Evolutionary conservation across 2,113 vertebrate species (phyloP).

Genomic region (Ciconia maguari): DNA sequence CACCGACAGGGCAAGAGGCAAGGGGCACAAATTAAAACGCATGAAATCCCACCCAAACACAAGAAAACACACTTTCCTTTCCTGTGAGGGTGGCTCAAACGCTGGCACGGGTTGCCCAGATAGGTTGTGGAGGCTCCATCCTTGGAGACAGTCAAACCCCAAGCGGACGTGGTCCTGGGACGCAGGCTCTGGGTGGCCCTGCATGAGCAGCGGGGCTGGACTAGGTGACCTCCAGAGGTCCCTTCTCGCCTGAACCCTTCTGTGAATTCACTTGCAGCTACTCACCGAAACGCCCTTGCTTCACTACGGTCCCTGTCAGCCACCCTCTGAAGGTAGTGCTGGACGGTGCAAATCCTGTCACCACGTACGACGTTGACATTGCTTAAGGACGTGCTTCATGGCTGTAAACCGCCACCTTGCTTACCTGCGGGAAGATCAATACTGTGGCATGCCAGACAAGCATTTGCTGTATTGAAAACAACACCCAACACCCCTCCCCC

Average conservation of each 20-base stretch:
- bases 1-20: background rate
- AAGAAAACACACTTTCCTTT: too few species aligned
- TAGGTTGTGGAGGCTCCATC: background rate
- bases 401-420: too few species aligned
- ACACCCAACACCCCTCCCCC: background rate
- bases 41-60: background rate
- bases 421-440: background rate
- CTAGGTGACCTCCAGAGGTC: background rate
- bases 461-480: background rate
- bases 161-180: background rate
- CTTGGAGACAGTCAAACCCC: too few species aligned
- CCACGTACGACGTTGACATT: too few species aligned
- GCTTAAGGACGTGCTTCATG: background rate
- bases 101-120: background rate
- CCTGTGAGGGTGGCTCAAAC: too few species aligned
- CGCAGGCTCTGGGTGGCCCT: background rate
- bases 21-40: too few species aligned
- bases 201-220: too few species aligned
- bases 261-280: background rate
- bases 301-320: background rate
- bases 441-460: background rate
- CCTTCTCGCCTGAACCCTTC: too few species aligned
- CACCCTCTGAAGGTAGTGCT: too few species aligned
- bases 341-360: background rate
- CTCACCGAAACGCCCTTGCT: background rate